Conservation (phyloP, 2,888 invertebrate genomes). For the Chymomyza caudatula region DNA sequence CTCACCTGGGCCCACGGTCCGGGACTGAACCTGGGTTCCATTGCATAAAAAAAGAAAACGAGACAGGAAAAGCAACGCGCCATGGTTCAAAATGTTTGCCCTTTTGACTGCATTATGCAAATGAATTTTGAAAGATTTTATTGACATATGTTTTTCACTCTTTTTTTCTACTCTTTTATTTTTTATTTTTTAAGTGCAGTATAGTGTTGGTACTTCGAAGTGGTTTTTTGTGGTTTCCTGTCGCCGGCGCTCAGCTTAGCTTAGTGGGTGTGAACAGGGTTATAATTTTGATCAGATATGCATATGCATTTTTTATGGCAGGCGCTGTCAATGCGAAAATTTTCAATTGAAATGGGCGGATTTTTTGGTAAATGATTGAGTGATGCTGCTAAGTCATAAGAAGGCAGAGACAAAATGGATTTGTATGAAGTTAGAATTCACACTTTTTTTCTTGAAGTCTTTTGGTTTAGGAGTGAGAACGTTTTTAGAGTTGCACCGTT, state of each 20-base stretch:
- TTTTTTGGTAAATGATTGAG: neutral
- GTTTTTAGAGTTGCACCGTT: too few species aligned
- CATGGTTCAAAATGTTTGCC: slow-evolving; percentile 52
- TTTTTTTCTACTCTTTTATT: slow-evolving; percentile 3
- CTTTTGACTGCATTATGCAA: slow-evolving; percentile 75
- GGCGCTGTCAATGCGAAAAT: neutral
- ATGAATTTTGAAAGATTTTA: slow-evolving; percentile 62
- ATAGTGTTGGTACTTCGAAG: slow-evolving; percentile 16
- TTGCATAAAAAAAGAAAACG: slow-evolving; percentile 54
- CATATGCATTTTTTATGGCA: neutral
- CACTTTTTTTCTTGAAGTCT: neutral
- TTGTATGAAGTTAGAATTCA: neutral
- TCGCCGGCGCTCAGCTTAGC: slow-evolving; percentile 33
- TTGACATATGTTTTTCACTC: slow-evolving; percentile 65
- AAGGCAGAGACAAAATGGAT: neutral
- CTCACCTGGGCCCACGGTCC: neutral
- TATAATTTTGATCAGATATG: slow-evolving; percentile 40
- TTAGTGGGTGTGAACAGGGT: slow-evolving; percentile 66
- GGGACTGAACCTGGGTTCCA: slow-evolving; percentile 1
- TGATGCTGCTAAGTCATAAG: neutral
- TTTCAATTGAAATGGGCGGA: neutral
- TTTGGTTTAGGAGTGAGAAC: neutral
- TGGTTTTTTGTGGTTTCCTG: slow-evolving; percentile 41
- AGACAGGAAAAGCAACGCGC: slow-evolving; percentile 23
- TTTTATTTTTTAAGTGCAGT: slow-evolving; percentile 5